These are phyloP conservation scores for Atractosteus spatula DNA, from an alignment of 2,113 vertebrate species.

Conservation along the genomic window DNA sequence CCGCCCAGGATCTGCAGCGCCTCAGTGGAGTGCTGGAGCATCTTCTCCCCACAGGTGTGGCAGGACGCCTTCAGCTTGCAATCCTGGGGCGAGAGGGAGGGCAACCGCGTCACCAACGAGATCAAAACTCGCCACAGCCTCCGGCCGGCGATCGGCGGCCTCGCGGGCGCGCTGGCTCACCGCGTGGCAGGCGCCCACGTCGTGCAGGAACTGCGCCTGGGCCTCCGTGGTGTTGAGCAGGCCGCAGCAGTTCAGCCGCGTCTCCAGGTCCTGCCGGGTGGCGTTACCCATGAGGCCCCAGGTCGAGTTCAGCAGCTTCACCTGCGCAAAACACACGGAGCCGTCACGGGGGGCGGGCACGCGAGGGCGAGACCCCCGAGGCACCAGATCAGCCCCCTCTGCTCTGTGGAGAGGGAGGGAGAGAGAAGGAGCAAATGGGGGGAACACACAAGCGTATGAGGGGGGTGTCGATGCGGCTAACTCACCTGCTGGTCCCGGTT, in stretches of 20 bases:
- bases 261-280: constrained; percentile 71
- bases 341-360: neutral
- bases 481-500: constrained; percentile 81
- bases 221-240: constrained; percentile 66
- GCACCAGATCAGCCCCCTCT: no score
- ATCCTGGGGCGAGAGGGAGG: constrained; percentile 32
- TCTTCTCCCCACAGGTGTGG: constrained; percentile 69
- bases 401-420: neutral
- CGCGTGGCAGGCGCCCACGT: constrained; percentile 55
- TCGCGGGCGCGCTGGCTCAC: constrained; percentile 50
- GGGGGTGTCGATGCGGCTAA: constrained; percentile 37
- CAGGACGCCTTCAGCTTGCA: constrained; percentile 55
- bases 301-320: constrained; percentile 67
- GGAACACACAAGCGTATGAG: no score
- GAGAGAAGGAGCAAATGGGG: neutral
- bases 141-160: no score
- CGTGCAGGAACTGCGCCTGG: constrained; percentile 30
- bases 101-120: no score
- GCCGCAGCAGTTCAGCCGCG: constrained; percentile 80
- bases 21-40: constrained; percentile 78
- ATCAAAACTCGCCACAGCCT: no score
- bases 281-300: constrained; percentile 68
- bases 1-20: constrained; percentile 87
- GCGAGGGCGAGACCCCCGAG: no score
- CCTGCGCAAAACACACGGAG: constrained; percentile 48